Evolutionary conservation across 2,113 vertebrate genomes (phyloP).

Genomic region (Archilochus colubris): DNA sequence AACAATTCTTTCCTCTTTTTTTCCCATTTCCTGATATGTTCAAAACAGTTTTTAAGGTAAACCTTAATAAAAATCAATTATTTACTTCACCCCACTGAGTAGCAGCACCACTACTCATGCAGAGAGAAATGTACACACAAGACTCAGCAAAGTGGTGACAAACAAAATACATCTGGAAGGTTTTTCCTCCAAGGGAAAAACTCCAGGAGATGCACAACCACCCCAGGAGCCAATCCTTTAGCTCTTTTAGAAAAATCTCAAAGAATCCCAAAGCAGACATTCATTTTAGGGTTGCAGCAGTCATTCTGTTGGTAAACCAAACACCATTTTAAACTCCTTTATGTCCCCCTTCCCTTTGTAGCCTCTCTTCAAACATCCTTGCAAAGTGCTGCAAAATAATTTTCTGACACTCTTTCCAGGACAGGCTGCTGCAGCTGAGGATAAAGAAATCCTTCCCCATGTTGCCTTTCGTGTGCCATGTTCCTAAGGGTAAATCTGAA

Average conservation of each 20-base stretch:
- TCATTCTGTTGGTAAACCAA: not conserved
- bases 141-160: fast-evolving
- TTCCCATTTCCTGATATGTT: not conserved
- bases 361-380: not conserved
- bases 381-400: not conserved
- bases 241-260: not conserved
- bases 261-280: not conserved
- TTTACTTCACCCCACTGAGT: not conserved
- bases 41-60: not conserved
- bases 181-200: not conserved
- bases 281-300: not conserved
- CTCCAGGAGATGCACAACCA: not conserved
- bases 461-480: not conserved
- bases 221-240: not conserved
- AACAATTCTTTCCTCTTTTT: not conserved
- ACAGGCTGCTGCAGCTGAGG: not conserved
- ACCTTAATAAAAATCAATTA: not conserved
- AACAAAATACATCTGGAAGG: not conserved
- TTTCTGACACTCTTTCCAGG: not conserved
- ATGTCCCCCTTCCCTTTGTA: not conserved
- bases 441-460: not conserved
- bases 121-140: not conserved
- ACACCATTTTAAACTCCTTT: not conserved
- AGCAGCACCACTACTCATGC: not conserved
- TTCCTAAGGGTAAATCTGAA: not conserved